These are phyloP conservation scores for Cyanoliseus patagonus DNA, from an alignment of 2,113 vertebrate genomes.

Conservation along the genomic window DNA sequence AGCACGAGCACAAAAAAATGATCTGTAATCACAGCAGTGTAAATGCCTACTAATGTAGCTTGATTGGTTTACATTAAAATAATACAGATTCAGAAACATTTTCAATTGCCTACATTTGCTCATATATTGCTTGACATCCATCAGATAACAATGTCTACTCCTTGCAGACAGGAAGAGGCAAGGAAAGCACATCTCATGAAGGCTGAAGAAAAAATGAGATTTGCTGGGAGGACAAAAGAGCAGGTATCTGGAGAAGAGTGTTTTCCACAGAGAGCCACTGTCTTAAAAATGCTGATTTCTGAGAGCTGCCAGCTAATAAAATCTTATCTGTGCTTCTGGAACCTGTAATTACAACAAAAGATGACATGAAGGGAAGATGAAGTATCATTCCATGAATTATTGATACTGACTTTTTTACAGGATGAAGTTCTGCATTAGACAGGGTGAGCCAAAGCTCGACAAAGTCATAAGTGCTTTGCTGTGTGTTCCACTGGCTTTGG, in stretches of 20 bases:
- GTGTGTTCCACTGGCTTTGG: neutral
- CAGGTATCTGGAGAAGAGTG: neutral
- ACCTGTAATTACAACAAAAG: neutral
- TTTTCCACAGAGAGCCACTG: neutral
- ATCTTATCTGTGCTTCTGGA: neutral
- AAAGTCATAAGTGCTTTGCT: neutral
- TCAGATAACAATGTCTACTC: neutral
- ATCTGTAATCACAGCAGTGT: neutral
- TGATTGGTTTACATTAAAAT: neutral
- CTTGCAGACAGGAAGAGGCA: neutral
- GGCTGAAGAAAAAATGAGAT: neutral
- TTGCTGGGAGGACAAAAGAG: neutral
- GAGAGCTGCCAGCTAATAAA: neutral
- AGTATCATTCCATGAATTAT: neutral
- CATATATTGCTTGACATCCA: neutral
- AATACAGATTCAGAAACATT: neutral
- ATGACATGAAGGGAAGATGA: neutral
- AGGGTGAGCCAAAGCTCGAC: neutral
- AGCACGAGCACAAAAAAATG: rapidly evolving
- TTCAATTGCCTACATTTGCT: neutral
- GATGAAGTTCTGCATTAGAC: neutral
- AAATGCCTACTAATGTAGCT: neutral
- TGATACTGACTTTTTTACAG: neutral
- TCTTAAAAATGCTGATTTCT: neutral
- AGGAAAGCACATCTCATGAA: neutral